A percentile compares a stretch with the other conserved stretches of the same genome.
Evolutionary conservation across 2,113 vertebrate species (phyloP).

Genomic region (Puntigrus tetrazona): DNA sequence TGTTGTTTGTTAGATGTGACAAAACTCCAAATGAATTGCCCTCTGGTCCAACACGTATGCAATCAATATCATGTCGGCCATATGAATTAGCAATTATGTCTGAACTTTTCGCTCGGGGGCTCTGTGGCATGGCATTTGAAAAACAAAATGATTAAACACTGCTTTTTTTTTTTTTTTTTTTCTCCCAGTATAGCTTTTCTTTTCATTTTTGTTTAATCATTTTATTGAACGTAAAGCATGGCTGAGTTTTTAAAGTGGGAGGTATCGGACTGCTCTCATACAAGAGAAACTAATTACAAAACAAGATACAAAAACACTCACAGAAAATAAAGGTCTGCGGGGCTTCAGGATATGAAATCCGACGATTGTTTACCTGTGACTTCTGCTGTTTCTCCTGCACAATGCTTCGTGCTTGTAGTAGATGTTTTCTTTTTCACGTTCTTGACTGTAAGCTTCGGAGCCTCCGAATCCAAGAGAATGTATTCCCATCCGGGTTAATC

Average conservation of each 20-base stretch:
- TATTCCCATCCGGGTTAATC: background rate
- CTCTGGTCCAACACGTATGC: conserved; percentile 40
- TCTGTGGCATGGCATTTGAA: conserved; percentile 25
- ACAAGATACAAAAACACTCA: conserved; percentile 12
- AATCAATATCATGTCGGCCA: conserved; percentile 61
- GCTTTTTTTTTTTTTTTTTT: conserved; percentile 8
- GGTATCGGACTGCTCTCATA: background rate
- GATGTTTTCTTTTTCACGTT: background rate
- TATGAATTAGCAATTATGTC: conserved; percentile 66
- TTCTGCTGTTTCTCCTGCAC: too few relatives aligned
- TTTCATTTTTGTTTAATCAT: conserved; percentile 28
- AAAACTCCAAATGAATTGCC: conserved; percentile 55
- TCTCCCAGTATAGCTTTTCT: conserved; percentile 27
- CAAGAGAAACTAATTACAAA: conserved; percentile 23
- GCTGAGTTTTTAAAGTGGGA: conserved; percentile 21
- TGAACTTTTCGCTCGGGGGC: conserved; percentile 51
- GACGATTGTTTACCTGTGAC: background rate
- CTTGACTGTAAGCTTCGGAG: conserved; percentile 11
- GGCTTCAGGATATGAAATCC: conserved; percentile 11
- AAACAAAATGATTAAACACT: conserved; percentile 50
- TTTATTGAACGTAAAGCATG: conserved; percentile 39
- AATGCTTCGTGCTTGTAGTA: background rate
- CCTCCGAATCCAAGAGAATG: background rate
- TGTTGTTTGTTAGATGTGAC: conserved; percentile 60
- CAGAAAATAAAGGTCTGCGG: background rate